Conservation (phyloP, 2,888 invertebrate species). For the Tetramorium bicarinatum region DNA sequence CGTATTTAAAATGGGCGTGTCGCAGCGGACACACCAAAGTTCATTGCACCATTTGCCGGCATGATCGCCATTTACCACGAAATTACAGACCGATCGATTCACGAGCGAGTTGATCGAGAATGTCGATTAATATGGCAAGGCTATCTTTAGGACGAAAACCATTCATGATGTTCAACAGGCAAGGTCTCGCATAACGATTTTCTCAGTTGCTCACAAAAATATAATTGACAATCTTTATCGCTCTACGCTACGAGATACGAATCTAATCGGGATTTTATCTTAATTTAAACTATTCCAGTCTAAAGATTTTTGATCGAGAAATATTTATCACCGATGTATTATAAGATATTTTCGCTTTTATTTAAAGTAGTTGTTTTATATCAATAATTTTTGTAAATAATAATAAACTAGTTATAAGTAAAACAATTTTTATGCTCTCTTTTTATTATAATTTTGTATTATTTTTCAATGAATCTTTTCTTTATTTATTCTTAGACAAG, state of each 20-base stretch:
- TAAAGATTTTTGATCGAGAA: background rate
- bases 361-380: background rate
- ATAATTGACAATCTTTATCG: slow-evolving; percentile 22
- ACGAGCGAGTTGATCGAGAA: slow-evolving; percentile 68
- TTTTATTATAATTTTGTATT: background rate
- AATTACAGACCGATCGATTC: slow-evolving; percentile 71
- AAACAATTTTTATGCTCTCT: background rate
- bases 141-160: slow-evolving; percentile 48
- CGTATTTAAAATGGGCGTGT: slow-evolving; percentile 70
- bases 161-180: slow-evolving; percentile 29
- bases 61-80: slow-evolving; percentile 72
- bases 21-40: slow-evolving; percentile 54
- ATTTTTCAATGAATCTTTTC: background rate
- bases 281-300: background rate
- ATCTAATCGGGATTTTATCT: slow-evolving; percentile 15
- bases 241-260: background rate
- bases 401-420: background rate
- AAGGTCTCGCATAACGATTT: slow-evolving; percentile 13
- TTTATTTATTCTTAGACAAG: background rate
- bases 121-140: slow-evolving; percentile 71
- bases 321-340: background rate
- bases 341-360: background rate
- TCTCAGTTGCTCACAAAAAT: slow-evolving; percentile 21
- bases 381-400: background rate
- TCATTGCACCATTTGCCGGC: slow-evolving; percentile 64